Evolutionary conservation across 2,797 vertebrate species (phyloP).

Genomic region (Sebastes miniatus): DNA sequence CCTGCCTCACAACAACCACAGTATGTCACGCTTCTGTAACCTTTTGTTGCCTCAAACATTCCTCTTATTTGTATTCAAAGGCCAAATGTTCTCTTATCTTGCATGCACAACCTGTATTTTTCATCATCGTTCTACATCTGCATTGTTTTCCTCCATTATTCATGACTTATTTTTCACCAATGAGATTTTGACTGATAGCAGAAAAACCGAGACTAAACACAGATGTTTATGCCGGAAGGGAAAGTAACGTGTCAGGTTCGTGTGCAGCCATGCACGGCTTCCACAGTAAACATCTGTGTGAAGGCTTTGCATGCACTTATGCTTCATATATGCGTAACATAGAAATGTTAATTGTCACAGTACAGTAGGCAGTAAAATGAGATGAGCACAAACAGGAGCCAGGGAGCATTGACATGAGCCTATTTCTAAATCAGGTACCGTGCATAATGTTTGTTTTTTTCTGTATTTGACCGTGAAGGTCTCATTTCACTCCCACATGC

Average conservation of each 20-base stretch:
- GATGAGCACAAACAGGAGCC: slow-evolving; percentile 33
- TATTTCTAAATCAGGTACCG: slow-evolving; percentile 56
- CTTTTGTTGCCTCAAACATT: slow-evolving; percentile 24
- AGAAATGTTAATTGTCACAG: slow-evolving; percentile 26
- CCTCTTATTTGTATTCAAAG: slow-evolving; percentile 1
- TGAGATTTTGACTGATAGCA: not conserved
- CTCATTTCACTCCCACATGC: slow-evolving; percentile 14
- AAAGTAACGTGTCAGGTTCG: slow-evolving; percentile 14
- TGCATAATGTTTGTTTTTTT: slow-evolving; percentile 21
- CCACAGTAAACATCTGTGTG: slow-evolving; percentile 36
- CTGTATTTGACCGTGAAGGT: slow-evolving; percentile 22
- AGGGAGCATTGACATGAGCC: slow-evolving; percentile 21
- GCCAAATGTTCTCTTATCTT: not conserved
- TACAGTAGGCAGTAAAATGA: slow-evolving; percentile 37
- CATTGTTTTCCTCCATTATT: not conserved
- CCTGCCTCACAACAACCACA: slow-evolving; percentile 13
- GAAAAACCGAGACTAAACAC: not conserved
- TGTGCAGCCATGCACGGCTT: slow-evolving; percentile 29
- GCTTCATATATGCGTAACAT: not conserved
- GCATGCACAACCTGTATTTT: not conserved
- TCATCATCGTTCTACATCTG: not conserved
- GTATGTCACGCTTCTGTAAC: slow-evolving; percentile 25
- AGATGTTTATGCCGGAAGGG: slow-evolving; percentile 20
- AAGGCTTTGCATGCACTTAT: slow-evolving; percentile 16
- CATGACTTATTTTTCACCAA: not conserved